Conservation (phyloP, 2,797 vertebrate genomes). For the Decapterus maruadsi region DNA sequence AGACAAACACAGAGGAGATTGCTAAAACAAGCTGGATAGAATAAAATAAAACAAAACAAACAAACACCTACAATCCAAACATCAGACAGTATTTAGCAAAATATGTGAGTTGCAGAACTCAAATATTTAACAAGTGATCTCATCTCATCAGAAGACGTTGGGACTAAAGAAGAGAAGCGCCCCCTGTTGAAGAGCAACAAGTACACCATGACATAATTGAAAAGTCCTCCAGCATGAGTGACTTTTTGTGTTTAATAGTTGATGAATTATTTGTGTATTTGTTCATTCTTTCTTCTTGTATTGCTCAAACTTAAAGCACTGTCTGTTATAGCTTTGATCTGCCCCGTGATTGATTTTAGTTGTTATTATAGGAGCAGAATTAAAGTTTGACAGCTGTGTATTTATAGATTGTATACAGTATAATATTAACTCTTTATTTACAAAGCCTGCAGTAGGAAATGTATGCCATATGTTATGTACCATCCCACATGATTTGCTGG, state of each 20-base stretch:
- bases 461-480: no score
- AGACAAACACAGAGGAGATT: constrained; percentile 6
- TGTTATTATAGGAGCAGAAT: neutral
- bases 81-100: constrained; percentile 21
- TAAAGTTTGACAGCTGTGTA: neutral
- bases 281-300: neutral
- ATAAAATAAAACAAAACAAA: constrained; percentile 7
- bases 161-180: constrained; percentile 26
- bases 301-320: neutral
- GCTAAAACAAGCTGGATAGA: neutral
- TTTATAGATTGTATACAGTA: neutral
- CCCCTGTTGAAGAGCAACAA: constrained; percentile 56
- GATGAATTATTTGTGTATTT: neutral
- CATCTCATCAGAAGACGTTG: constrained; percentile 3
- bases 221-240: neutral
- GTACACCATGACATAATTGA: neutral
- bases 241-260: neutral
- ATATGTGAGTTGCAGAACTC: constrained; percentile 5
- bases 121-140: constrained; percentile 18
- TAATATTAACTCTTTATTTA: no score
- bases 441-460: no score
- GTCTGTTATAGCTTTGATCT: neutral
- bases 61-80: neutral
- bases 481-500: no score
- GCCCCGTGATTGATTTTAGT: neutral